Base-by-base conservation (phyloP, 2,888 invertebrate species). In the Nesidiocoris tenuis region DNA sequence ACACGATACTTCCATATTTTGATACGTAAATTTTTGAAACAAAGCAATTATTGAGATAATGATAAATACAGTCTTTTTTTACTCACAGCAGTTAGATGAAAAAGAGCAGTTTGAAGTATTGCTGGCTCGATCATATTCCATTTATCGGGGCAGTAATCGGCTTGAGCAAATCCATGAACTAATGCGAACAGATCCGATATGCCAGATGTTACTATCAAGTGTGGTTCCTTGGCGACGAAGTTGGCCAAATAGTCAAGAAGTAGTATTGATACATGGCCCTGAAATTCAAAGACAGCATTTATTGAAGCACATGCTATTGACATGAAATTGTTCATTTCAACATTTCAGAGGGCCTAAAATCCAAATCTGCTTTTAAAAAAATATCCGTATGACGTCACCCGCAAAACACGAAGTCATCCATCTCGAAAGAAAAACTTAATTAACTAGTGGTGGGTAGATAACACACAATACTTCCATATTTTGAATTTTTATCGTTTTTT, bases 211-310 rank as follows among this genome's bases (percentile, higher is more conserved):
- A 83, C 79, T 16, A 88, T 81, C 0, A 83, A 80, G 0, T 80
- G 79, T 0, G 86, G 84, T 77, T 87, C 81, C 3, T 85, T 81
- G 0, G 84, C 82, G 0, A 87, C 86, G 71, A 85, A 83, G 0
- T 85, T 81, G 65, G 87, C 86, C 1, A 90, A 81, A 80, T 90
- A 87, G 78, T 90, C 87, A 19, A 90, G 81, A 0, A 91, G 82
- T 0, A 84, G 83, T 66, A 87, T 84, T 80, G 88, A 85, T 0
- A 86, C 85, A 82, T 89, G 88, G n/a, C 85, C 85, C 88, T 82
- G 77, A 21, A 79, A 78, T 65, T 19, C n/a, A 59, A 54, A 75
- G n/a, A n/a, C n/a, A n/a, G n/a, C n/a, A n/a, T n/a, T n/a, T n/a
- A n/a, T n/a, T n/a, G n/a, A n/a, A n/a, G n/a, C n/a, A n/a, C n/a